phyloP scores from a whole-genome alignment of 2,888 invertebrate genomes.

The Chrysolina oricalcia region DNA sequence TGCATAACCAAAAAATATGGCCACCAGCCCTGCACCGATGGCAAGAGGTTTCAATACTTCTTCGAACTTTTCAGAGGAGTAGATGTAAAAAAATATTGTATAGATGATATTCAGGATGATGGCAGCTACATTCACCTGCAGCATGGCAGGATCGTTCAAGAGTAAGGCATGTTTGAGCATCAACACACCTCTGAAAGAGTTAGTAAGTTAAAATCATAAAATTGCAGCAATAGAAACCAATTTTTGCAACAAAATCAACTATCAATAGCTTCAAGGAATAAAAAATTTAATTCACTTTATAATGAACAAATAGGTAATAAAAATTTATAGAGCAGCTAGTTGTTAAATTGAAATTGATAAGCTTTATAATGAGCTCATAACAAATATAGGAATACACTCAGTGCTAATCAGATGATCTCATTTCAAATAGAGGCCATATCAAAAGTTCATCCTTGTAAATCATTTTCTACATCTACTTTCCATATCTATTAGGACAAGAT shows the following conservation, averaged over 20 bases:
- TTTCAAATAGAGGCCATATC: no score
- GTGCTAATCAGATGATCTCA: no score
- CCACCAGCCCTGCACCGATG: constrained; percentile 75
- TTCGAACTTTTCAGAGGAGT: constrained; percentile 73
- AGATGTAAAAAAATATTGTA: constrained; percentile 79
- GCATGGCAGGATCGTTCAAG: constrained; percentile 83
- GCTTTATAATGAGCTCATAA: no score
- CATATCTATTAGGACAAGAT: no score
- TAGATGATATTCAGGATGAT: constrained; percentile 81
- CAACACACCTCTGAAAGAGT: constrained; percentile 78
- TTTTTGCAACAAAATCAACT: not conserved
- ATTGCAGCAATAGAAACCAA: not conserved
- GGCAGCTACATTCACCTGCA: constrained; percentile 85
- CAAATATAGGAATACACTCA: no score
- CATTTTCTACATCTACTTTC: no score
- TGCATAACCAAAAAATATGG: constrained; percentile 78
- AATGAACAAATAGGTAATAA: no score
- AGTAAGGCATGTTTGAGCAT: constrained; percentile 86
- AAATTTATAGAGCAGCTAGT: no score
- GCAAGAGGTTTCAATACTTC: constrained; percentile 76
- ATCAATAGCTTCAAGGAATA: no score
- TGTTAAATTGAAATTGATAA: no score
- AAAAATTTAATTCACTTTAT: no score
- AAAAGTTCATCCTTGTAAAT: no score
- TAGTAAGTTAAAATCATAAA: constrained; percentile 2